Evolutionary conservation across 2,113 vertebrate species (phyloP), one percentile per base, ranked within the genome.

Genomic region (Sturnira hondurensis): DNA sequence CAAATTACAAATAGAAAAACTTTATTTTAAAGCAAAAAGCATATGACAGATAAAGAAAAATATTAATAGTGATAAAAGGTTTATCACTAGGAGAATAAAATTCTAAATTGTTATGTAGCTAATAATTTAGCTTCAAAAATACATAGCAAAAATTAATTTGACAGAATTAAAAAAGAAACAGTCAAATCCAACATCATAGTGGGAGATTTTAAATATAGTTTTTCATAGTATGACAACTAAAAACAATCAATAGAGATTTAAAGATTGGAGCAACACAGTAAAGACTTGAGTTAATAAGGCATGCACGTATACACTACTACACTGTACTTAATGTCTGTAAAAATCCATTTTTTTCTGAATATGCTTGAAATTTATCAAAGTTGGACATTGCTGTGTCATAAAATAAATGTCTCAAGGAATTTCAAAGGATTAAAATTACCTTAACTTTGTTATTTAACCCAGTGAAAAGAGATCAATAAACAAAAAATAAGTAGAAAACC

Each of bases 111-210:
- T 68, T 3, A 54, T 91, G 19, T 41, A 65, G 4, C 71, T 50
- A 77, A 94, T 80, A 86, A 67, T 6, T 93, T 83, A 76, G 41
- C 16, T 85, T 84, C n/a, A 80, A 89, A 85, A 50, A 92, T 43
- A 31, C 54, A 80, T 56, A 89, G 36, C 12, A 85, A 92, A 89
- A 92, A 81, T 65, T n/a, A n/a, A n/a, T n/a, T n/a, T 16, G 14
- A 45, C 28, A 92, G 20, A 80, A 47, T 73, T 91, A 33, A 63
- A 70, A 77, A 38, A 88, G 61, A 83, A 87, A 87, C 33, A 83
- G 19, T 92, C 19, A 43, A 78, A 73, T 74, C 20, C 15, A 74
- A 8, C 3, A 58, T 85, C 13, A 24, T 41, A 85, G 43, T 33
- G 17, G 26, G 36, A 65, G 11, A 47, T 89, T 92, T 94, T 56